A percentile compares a stretch with the other conserved stretches of the same genome.
phyloP scores from a whole-genome alignment of 1,140 invertebrate genomes.

The Anthonomus grandis region DNA sequence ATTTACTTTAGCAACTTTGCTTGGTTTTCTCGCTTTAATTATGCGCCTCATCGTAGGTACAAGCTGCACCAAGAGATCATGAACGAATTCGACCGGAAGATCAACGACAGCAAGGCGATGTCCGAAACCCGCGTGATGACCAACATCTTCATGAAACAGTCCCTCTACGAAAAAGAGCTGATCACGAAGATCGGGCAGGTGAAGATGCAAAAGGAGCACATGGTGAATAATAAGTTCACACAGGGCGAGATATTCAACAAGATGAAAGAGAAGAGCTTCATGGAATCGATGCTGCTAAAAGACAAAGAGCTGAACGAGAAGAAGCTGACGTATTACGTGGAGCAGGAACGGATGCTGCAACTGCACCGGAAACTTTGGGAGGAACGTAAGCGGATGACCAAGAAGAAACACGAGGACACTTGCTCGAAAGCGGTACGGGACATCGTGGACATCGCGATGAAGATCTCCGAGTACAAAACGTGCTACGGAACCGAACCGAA shows the following conservation, averaged over 20 bases:
- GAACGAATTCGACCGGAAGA: conserved; percentile 39
- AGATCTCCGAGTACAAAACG: conserved; percentile 51
- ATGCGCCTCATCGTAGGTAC: too few species aligned
- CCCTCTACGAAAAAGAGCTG: conserved; percentile 62
- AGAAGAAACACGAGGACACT: conserved; percentile 49
- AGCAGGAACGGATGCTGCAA: conserved; percentile 51
- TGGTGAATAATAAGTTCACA: conserved; percentile 52
- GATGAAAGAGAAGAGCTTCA: conserved; percentile 50
- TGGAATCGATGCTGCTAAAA: conserved; percentile 49
- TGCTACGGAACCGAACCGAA: conserved; percentile 42
- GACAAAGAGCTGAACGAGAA: conserved; percentile 50
- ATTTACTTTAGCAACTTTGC: too few species aligned
- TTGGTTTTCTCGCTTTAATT: too few species aligned
- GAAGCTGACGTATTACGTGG: conserved; percentile 51
- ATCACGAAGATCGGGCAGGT: conserved; percentile 58
- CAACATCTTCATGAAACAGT: conserved; percentile 56
- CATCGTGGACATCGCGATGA: conserved; percentile 53
- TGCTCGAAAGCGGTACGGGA: conserved; percentile 53
- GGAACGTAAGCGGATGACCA: conserved; percentile 50
- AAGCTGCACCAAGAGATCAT: conserved; percentile 45
- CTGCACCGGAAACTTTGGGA: conserved; percentile 52
- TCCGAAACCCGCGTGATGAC: conserved; percentile 51
- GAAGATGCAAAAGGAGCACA: conserved; percentile 53
- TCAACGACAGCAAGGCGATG: conserved; percentile 15
- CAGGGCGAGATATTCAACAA: conserved; percentile 51